Percentiles rank a stretch among this genome's conserved stretches.
phyloP scores from a whole-genome alignment of 2,888 invertebrate species.

The Ormyrus rosae region DNA sequence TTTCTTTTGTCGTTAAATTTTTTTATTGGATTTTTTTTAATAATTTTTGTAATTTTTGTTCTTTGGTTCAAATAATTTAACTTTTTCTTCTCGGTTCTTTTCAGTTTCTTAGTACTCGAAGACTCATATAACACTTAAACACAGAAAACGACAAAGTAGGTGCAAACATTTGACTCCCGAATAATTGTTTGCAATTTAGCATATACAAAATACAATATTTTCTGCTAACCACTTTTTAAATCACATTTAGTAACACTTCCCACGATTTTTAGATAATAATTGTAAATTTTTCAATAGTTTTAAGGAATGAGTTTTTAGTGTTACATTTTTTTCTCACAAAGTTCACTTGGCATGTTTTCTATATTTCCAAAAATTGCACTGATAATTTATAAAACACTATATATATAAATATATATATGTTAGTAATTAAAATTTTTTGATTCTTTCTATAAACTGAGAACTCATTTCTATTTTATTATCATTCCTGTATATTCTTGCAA shows the following conservation, averaged over 20 bases:
- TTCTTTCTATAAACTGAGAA: neutral
- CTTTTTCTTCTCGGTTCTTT: conserved; percentile 65
- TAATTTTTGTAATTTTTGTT: conserved; percentile 18
- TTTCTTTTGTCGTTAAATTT: neutral
- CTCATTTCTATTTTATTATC: conserved; percentile 9
- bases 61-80: conserved; percentile 50
- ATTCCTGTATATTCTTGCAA: neutral
- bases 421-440: neutral
- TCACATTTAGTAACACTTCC: conserved; percentile 26
- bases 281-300: conserved; percentile 27
- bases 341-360: conserved; percentile 31
- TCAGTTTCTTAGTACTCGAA: conserved; percentile 72
- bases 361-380: conserved; percentile 28
- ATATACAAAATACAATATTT: conserved; percentile 27
- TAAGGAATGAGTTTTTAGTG: conserved; percentile 41
- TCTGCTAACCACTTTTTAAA: conserved; percentile 25
- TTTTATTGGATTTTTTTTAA: conserved; percentile 8
- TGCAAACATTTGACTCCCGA: conserved; percentile 62
- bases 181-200: conserved; percentile 54
- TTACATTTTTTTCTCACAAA: conserved; percentile 3
- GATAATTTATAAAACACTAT: neutral
- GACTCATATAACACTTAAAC: conserved; percentile 68
- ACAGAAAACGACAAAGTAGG: conserved; percentile 68
- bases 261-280: conserved; percentile 35
- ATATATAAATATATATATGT: too few relatives aligned